These are phyloP conservation scores for Dallia pectoralis DNA, from an alignment of 2,797 vertebrate species.

Conservation along the genomic window DNA sequence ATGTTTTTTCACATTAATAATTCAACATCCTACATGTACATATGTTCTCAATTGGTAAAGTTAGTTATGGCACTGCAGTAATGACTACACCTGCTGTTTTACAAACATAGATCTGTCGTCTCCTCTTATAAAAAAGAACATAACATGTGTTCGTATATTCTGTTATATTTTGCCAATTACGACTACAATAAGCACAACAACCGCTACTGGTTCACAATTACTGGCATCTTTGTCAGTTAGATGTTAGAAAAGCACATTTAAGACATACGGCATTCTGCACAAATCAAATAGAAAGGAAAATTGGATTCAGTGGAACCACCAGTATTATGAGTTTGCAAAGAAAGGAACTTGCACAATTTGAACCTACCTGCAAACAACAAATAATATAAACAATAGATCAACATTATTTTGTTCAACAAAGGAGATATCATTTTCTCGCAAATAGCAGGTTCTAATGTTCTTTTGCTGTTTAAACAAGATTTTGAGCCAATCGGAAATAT, in stretches of 20 bases:
- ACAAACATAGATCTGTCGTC: constrained; percentile 29
- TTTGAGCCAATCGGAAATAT: constrained; percentile 71
- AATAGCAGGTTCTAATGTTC: constrained; percentile 18
- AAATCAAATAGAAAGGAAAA: constrained; percentile 9
- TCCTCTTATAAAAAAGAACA: constrained; percentile 43
- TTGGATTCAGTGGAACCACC: constrained; percentile 16
- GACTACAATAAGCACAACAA: constrained; percentile 47
- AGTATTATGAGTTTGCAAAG: constrained; percentile 32
- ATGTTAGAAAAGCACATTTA: constrained; percentile 25
- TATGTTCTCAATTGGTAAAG: constrained; percentile 45
- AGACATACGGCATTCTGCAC: constrained; percentile 2
- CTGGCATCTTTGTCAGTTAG: constrained; percentile 44
- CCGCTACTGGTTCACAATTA: constrained; percentile 44
- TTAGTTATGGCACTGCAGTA: constrained; percentile 44
- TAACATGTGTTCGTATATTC: constrained; percentile 3
- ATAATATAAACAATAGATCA: constrained; percentile 25
- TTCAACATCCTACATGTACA: constrained; percentile 33
- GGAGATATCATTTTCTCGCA: constrained; percentile 3
- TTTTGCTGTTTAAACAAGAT: constrained; percentile 49
- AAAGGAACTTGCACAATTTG: constrained; percentile 22
- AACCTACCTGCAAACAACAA: constrained; percentile 24
- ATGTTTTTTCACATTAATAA: constrained; percentile 19
- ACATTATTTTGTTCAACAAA: constrained; percentile 12
- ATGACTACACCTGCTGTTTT: constrained; percentile 33
- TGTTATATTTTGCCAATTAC: constrained; percentile 49